phyloP scores from a whole-genome alignment of 2,113 vertebrate genomes.

The Psammodynastes pulverulentus region DNA sequence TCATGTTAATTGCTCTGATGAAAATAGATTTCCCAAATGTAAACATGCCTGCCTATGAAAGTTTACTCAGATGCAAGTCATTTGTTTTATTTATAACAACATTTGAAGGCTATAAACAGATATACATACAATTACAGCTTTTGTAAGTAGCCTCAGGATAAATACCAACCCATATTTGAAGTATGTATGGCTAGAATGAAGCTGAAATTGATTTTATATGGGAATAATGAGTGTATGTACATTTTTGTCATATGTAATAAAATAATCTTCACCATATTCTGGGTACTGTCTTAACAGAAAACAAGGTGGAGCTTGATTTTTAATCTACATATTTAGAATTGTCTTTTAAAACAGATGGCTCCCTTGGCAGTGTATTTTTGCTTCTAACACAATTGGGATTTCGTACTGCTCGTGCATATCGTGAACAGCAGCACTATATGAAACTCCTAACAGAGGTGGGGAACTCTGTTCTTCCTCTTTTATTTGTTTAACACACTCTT shows the following conservation, averaged over 20 bases:
- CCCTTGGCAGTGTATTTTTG: slow-evolving; percentile 6
- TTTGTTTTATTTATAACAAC: not conserved
- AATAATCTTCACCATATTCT: slow-evolving; percentile 13
- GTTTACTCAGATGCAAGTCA: not conserved
- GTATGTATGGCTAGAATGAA: not conserved
- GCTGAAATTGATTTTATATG: not conserved
- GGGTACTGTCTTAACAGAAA: slow-evolving; percentile 29
- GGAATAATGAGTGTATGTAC: not conserved
- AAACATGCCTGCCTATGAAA: not conserved
- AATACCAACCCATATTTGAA: not conserved
- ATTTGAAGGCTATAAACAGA: not conserved
- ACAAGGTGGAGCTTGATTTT: slow-evolving; percentile 9
- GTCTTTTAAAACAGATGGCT: not conserved
- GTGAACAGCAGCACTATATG: not conserved
- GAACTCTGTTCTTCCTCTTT: not conserved
- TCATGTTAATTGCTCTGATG: not conserved
- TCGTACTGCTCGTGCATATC: slow-evolving; percentile 2
- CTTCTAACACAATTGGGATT: not conserved
- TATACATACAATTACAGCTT: not conserved
- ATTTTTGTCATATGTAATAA: not conserved
- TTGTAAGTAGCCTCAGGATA: not conserved
- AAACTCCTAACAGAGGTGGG: not conserved
- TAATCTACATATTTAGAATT: slow-evolving; percentile 15
- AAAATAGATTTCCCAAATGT: not conserved
- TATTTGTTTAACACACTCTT: not conserved